Percentiles rank a stretch among this genome's conserved stretches.
phyloP scores from a whole-genome alignment of 1,140 invertebrate species.

The Argopecten irradians region DNA sequence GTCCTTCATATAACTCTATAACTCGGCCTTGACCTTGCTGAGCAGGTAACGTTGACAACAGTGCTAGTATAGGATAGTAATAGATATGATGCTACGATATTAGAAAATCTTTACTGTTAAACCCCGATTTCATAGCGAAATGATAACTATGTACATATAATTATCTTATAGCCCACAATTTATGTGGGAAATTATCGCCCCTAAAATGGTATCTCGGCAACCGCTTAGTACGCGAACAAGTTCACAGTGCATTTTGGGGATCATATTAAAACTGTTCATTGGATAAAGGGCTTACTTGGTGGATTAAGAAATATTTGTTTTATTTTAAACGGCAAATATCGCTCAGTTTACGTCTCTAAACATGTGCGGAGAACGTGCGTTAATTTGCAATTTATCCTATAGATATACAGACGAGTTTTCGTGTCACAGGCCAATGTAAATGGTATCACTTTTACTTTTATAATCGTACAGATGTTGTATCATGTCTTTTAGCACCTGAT shows the following conservation, averaged over 20 bases:
- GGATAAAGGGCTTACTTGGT: no score
- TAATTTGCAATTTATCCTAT: no score
- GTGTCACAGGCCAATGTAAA: not conserved
- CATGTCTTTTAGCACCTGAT: not conserved
- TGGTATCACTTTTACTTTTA: not conserved
- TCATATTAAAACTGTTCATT: no score
- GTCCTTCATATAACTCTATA: no score
- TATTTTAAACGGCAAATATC: no score
- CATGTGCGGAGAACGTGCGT: no score
- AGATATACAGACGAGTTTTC: no score
- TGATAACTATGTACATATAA: not conserved
- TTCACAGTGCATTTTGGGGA: no score
- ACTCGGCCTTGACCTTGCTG: not conserved
- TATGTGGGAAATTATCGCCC: not conserved
- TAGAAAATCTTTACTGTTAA: not conserved
- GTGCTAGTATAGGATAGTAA: not conserved
- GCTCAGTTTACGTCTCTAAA: no score
- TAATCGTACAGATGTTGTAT: not conserved
- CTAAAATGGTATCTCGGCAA: not conserved
- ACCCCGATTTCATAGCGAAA: not conserved
- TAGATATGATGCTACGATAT: not conserved
- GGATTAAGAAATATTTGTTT: no score
- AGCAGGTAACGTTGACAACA: not conserved
- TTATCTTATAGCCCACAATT: slow-evolving; percentile 15
- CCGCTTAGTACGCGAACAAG: not conserved